Evolutionary conservation across 92 coral and sea anemone species (phyloP).

Genomic region (Bergia puertoricense): DNA sequence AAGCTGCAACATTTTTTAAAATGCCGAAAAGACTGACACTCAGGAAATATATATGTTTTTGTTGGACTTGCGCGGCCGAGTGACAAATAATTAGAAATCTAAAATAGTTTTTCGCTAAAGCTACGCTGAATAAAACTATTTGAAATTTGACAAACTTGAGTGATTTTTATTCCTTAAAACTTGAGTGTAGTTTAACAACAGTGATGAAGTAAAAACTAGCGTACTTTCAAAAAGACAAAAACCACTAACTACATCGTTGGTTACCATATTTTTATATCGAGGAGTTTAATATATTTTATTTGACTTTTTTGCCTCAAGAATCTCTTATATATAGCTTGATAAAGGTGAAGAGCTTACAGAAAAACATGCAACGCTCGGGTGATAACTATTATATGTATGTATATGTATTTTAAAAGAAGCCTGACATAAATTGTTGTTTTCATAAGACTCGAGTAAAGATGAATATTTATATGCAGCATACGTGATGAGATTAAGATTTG

Average conservation of each 20-base stretch:
- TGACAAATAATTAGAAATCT: not conserved
- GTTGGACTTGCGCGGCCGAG: not conserved
- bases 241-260: not conserved
- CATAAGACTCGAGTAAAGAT: not conserved
- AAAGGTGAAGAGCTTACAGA: not conserved
- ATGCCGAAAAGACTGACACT: not conserved
- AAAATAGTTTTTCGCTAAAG: not conserved
- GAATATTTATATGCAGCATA: not conserved
- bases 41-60: not conserved
- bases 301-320: not conserved
- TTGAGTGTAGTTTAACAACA: not conserved
- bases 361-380: not conserved
- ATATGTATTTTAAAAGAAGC: not conserved
- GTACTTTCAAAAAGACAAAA: not conserved
- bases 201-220: not conserved
- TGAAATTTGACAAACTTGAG: not conserved
- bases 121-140: no score
- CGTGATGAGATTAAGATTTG: not conserved
- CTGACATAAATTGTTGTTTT: constrained; percentile 18
- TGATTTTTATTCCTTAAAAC: not conserved
- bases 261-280: no score
- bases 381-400: not conserved
- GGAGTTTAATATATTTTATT: not conserved
- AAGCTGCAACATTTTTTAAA: no score
- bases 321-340: not conserved